phyloP scores from a whole-genome alignment of 2,797 vertebrate species.

The Gastrophryne carolinensis region DNA sequence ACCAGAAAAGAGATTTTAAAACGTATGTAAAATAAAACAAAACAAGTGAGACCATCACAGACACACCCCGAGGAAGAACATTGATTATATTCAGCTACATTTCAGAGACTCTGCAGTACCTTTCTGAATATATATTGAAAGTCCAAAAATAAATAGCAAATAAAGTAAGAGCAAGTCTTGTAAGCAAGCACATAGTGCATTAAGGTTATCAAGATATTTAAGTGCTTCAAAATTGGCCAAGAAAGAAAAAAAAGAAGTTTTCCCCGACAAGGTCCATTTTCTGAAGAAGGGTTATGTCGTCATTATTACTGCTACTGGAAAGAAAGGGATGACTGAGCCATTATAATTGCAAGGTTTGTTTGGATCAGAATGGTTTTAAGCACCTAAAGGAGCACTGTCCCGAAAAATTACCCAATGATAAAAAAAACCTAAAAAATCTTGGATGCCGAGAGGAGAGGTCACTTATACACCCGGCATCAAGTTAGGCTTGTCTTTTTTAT shows the following conservation, averaged over 20 bases:
- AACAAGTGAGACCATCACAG: too few species aligned
- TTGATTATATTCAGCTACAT: neutral
- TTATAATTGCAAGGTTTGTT: neutral
- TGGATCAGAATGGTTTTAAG: neutral
- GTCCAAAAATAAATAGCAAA: neutral
- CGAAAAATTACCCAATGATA: too few species aligned
- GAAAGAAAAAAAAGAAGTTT: neutral
- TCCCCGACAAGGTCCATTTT: slow-evolving; percentile 3
- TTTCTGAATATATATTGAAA: neutral
- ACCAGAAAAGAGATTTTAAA: too few species aligned
- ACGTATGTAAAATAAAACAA: too few species aligned
- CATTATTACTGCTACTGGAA: neutral
- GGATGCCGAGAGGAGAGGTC: too few species aligned
- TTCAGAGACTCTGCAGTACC: neutral
- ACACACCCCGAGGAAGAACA: neutral
- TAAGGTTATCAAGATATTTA: neutral
- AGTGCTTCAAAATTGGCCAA: slow-evolving; percentile 5
- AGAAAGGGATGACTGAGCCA: neutral
- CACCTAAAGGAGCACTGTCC: too few species aligned
- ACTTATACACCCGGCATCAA: too few species aligned
- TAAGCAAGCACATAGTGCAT: neutral
- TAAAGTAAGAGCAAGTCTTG: neutral
- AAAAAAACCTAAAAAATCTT: too few species aligned
- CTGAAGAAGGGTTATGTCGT: neutral
- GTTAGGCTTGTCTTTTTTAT: too few species aligned